Evolutionary conservation across 2,113 vertebrate genomes (phyloP).

Genomic region (Heterotilapia buettikoferi): DNA sequence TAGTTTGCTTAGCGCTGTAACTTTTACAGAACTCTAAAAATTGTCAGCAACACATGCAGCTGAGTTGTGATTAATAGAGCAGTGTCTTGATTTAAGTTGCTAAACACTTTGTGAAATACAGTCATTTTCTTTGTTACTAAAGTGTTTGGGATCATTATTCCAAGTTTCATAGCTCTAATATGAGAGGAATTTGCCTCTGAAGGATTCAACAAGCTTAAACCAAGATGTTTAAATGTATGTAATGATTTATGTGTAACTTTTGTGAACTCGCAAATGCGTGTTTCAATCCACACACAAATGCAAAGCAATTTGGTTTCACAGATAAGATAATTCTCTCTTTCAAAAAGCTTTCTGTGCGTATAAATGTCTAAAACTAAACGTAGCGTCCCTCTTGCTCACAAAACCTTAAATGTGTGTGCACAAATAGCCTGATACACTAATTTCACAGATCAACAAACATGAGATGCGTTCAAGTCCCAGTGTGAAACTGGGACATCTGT

Average conservation of each 20-base stretch:
- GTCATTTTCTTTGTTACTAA: neutral
- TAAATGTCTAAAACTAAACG: neutral
- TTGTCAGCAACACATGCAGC: neutral
- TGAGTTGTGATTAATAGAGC: accelerated
- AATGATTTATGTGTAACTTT: neutral
- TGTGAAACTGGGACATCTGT: neutral
- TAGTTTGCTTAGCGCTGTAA: neutral
- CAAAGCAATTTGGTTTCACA: neutral
- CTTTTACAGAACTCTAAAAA: neutral
- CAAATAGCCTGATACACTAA: neutral
- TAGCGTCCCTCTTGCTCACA: neutral
- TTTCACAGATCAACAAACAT: neutral
- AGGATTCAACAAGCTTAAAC: neutral
- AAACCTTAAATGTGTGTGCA: neutral
- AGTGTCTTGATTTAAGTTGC: neutral
- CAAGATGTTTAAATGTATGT: neutral
- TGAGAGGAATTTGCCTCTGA: accelerated
- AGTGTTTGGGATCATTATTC: neutral
- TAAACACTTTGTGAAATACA: neutral
- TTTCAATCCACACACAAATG: neutral
- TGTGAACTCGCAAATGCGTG: neutral
- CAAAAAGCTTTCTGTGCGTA: neutral
- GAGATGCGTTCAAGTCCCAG: neutral
- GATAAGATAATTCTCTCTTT: neutral
- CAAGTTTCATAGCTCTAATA: neutral